Evolutionary conservation across 1,140 invertebrate species (phyloP).

Genomic region (Caerostris darwini): DNA sequence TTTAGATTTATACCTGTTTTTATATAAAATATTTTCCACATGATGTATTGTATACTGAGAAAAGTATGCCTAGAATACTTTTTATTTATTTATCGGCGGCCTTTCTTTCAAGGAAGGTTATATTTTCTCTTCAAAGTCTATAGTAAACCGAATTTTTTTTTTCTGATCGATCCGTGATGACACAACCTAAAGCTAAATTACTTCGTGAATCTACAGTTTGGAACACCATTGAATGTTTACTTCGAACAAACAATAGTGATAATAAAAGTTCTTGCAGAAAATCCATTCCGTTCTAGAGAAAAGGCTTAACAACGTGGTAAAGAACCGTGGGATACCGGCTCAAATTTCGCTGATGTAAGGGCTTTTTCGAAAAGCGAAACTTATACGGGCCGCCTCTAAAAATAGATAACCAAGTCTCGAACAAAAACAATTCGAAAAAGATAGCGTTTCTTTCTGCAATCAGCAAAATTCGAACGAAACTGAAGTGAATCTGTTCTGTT

Average conservation of each 20-base stretch:
- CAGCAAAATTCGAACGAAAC: constrained; percentile 13
- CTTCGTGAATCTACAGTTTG: not conserved
- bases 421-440: not conserved
- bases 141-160: not conserved
- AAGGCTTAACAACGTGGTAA: not conserved
- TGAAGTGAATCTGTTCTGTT: not conserved
- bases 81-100: not conserved
- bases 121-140: not conserved
- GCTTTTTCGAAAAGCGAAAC: not conserved
- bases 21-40: no score
- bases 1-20: no score
- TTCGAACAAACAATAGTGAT: not conserved
- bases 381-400: not conserved
- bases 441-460: not conserved
- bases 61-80: not conserved
- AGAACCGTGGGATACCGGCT: not conserved
- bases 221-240: not conserved
- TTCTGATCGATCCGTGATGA: not conserved
- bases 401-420: not conserved
- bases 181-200: not conserved
- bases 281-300: not conserved
- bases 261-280: not conserved
- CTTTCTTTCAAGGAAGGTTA: not conserved
- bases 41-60: not conserved
- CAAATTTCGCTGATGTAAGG: constrained; percentile 3